A percentile compares a stretch with the other conserved stretches of the same genome.
Conservation (phyloP, 1,140 invertebrate genomes). For the Lanistes nyassanus region DNA sequence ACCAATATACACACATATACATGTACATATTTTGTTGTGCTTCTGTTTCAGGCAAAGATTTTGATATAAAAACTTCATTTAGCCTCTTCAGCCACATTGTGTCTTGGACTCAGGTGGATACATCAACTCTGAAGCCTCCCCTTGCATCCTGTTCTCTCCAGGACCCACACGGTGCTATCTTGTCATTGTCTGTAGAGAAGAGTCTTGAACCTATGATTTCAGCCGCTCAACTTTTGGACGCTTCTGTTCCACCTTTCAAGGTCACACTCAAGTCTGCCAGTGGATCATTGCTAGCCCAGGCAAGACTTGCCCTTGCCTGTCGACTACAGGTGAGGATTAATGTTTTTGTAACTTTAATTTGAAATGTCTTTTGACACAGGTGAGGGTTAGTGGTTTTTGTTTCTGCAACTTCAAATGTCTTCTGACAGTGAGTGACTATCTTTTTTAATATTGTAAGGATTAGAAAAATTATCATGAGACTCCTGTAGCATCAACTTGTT, state of each 20-base stretch:
- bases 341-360: neutral
- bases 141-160: neutral
- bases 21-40: no score
- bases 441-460: no score
- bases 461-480: no score
- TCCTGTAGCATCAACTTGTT: no score
- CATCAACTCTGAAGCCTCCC: neutral
- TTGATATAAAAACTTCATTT: neutral
- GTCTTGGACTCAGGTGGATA: neutral
- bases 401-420: neutral
- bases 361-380: neutral
- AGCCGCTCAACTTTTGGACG: neutral
- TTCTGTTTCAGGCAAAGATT: conserved; percentile 1
- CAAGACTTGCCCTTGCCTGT: neutral
- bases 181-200: neutral
- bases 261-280: neutral
- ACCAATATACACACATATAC: no score
- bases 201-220: no score
- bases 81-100: neutral
- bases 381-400: neutral
- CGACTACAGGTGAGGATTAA: neutral
- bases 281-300: neutral
- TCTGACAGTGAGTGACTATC: neutral
- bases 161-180: neutral
- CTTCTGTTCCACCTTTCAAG: neutral